phyloP scores from a whole-genome alignment of 1,140 invertebrate genomes.

The Drosophila serrata region DNA sequence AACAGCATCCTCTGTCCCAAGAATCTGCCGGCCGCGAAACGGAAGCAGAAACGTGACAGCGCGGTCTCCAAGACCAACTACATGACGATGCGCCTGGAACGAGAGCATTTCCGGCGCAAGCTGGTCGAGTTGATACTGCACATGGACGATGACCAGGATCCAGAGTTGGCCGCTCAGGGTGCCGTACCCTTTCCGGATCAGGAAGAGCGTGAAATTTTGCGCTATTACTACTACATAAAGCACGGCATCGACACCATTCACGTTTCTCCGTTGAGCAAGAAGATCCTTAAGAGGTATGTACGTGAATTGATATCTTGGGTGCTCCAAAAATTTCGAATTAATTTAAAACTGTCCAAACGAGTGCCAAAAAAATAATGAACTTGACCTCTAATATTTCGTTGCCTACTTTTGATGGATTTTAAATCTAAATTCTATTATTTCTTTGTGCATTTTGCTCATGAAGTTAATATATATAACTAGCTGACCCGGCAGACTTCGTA shows the following conservation, averaged over 20 bases:
- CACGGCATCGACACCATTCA: slow-evolving; percentile 95
- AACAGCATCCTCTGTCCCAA: slow-evolving; percentile 64
- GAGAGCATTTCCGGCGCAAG: slow-evolving; percentile 93
- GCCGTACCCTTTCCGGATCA: slow-evolving; percentile 86
- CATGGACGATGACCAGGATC: slow-evolving; percentile 85
- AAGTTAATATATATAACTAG: too few species aligned
- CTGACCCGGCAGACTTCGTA: too few species aligned
- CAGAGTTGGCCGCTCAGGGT: slow-evolving; percentile 27
- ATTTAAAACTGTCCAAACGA: not conserved
- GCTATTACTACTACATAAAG: slow-evolving; percentile 96
- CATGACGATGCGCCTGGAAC: slow-evolving; percentile 88
- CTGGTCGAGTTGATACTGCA: slow-evolving; percentile 91
- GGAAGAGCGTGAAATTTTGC: slow-evolving; percentile 89
- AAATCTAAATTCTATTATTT: too few species aligned
- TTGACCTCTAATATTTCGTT: not conserved
- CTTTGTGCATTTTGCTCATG: too few species aligned
- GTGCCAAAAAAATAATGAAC: not conserved
- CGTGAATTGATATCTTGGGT: too few species aligned
- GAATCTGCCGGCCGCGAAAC: slow-evolving; percentile 17
- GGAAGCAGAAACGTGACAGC: slow-evolving; percentile 16
- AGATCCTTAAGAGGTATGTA: slow-evolving; percentile 87
- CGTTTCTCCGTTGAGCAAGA: slow-evolving; percentile 91
- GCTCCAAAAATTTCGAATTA: not conserved
- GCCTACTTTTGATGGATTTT: too few species aligned
- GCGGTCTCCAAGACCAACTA: slow-evolving; percentile 51